These are phyloP conservation scores for Anisognathus igniventris DNA, from an alignment of 2,797 vertebrate species.

Conservation along the genomic window DNA sequence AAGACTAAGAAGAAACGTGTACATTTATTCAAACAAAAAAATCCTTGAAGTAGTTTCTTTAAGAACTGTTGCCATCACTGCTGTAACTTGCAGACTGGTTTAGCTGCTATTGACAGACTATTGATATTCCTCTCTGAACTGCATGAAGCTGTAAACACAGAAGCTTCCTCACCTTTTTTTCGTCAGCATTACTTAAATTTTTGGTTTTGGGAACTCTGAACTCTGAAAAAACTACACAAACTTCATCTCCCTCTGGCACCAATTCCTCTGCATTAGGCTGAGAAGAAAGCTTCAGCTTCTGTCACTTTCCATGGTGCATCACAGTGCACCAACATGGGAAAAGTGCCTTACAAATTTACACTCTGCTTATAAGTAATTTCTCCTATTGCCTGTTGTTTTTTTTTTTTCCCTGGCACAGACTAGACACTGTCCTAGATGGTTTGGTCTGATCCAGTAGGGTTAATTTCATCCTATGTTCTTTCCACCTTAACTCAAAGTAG, in stretches of 20 bases:
- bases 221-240: neutral
- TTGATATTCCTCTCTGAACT: neutral
- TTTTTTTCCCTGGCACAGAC: neutral
- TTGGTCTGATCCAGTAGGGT: neutral
- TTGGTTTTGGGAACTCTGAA: neutral
- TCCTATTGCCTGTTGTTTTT: neutral
- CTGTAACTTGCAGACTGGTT: neutral
- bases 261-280: neutral
- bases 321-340: neutral
- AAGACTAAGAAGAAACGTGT: neutral
- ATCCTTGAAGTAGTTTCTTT: neutral
- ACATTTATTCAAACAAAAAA: neutral
- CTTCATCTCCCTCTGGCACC: neutral
- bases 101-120: neutral
- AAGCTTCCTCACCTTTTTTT: neutral
- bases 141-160: neutral
- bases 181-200: neutral
- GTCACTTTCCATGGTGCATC: neutral
- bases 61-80: neutral
- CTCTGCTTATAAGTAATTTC: neutral
- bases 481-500: neutral
- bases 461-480: neutral
- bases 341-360: neutral
- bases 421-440: neutral
- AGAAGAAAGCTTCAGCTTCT: neutral